A percentile compares a stretch with the other conserved stretches of the same genome.
Evolutionary conservation across 2,888 invertebrate genomes (phyloP).

Genomic region (Gastracanthus pulcherrimus): DNA sequence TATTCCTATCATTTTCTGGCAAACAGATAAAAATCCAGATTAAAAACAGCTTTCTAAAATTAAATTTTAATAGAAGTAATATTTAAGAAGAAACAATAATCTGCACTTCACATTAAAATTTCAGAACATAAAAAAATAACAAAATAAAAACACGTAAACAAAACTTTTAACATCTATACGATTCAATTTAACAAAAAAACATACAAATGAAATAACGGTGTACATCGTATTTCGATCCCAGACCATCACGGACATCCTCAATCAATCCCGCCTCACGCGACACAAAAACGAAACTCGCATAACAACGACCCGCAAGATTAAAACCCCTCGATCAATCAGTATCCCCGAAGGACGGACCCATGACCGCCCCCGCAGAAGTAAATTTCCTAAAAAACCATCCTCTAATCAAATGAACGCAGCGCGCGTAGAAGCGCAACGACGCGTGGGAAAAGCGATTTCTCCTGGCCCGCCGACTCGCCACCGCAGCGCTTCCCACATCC

Average conservation of each 20-base stretch:
- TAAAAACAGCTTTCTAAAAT: too few species aligned
- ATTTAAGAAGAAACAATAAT: too few species aligned
- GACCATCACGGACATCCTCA: too few species aligned
- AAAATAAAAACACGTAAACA: too few species aligned
- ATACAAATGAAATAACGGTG: too few species aligned
- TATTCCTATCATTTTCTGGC: not conserved
- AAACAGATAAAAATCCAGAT: too few species aligned
- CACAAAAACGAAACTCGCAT: not conserved
- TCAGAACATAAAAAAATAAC: too few species aligned
- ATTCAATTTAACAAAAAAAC: too few species aligned
- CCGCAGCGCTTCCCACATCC: not conserved
- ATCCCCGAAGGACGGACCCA: not conserved
- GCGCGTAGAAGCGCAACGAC: not conserved
- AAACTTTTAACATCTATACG: too few species aligned
- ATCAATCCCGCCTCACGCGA: not conserved
- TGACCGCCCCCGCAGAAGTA: not conserved
- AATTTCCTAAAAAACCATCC: not conserved
- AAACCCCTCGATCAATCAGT: not conserved
- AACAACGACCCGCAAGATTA: not conserved
- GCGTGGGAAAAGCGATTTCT: constrained; percentile 21
- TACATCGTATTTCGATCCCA: too few species aligned
- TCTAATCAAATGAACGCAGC: constrained; percentile 20
- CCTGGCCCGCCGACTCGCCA: not conserved
- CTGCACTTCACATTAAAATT: too few species aligned
- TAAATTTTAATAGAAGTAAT: too few species aligned